Evolutionary conservation across 2,113 vertebrate species (phyloP).

Genomic region (Suricata suricatta): DNA sequence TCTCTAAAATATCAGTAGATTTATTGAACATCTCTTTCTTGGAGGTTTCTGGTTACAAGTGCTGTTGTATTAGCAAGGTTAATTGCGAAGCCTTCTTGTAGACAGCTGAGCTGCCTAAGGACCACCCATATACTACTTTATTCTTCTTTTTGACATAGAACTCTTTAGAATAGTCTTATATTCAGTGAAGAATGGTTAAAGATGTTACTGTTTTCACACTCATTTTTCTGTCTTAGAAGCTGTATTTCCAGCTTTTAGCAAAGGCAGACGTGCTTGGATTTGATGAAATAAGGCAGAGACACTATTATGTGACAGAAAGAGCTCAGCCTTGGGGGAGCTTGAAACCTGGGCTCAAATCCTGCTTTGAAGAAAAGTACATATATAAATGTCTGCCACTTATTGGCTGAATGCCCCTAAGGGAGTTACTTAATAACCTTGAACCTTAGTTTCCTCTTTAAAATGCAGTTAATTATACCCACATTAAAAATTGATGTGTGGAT

Average conservation of each 20-base stretch:
- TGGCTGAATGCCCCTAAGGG: neutral
- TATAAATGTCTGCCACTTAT: neutral
- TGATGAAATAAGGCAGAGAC: neutral
- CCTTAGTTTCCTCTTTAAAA: neutral
- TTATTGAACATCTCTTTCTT: neutral
- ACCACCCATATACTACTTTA: neutral
- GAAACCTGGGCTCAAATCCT: neutral
- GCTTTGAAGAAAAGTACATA: neutral
- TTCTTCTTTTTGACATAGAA: neutral
- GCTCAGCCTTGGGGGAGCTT: neutral
- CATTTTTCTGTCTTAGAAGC: neutral
- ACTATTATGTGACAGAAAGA: neutral
- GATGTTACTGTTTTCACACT: constrained; percentile 4
- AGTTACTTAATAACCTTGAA: neutral
- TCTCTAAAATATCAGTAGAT: neutral
- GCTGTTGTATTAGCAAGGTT: neutral
- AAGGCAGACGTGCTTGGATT: neutral
- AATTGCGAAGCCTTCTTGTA: neutral
- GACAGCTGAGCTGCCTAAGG: neutral
- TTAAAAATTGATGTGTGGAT: neutral
- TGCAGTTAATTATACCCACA: neutral
- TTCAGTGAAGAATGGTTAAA: neutral
- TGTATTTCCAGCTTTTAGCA: neutral
- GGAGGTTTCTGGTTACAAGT: neutral
- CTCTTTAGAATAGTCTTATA: neutral